Evolutionary conservation across 1,140 invertebrate genomes (phyloP), one percentile per base, ranked within the genome.

Genomic region (Drosophila nigrodunni): DNA sequence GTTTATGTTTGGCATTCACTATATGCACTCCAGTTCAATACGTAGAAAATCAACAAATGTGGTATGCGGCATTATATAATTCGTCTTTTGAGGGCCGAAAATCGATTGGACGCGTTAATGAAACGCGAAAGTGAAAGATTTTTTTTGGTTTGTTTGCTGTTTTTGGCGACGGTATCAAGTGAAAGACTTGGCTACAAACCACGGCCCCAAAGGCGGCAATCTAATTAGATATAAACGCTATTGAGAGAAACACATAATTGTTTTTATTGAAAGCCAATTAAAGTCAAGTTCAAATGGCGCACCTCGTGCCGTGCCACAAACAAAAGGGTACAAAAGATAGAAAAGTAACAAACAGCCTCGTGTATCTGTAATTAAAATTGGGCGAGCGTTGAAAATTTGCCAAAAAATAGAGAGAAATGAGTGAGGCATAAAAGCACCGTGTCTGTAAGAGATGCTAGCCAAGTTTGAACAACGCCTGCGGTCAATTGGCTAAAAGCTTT

Each of bases 241-340:
- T 18, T 30, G 25, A 46, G 50, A 62, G 73, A 55, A 57, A 76
- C 62, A 72, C 74, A 72, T 75, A 75, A 80, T 80, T 88, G 78
- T 74, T 77, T 83, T 83, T 72, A 82, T 88, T 78, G 80, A 88
- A 71, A 88, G 67, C 67, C 83, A 88, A 88, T 88, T 88, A 88
- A 88, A 88, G 83, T 89, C 83, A 88, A 88, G 83, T 88, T 88
- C 83, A 88, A 73, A 78, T 74, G 83, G 77, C 83, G 74, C 85
- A 83, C 83, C 83, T 83, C 74, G 44, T 61, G 54, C 64, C 60
- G 49, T 41, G 65, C 57, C 66, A 69, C 13, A 74, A 74, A 66
- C 69, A 74, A 74, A 43, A 57, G 41, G 37, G 7, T 3, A 39
- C 25, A 30, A 30, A 30, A 30, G 25, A 6, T 30, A 30, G 6